These are phyloP conservation scores for Rhea pennata DNA, from an alignment of 2,113 vertebrate species.

Conservation along the genomic window DNA sequence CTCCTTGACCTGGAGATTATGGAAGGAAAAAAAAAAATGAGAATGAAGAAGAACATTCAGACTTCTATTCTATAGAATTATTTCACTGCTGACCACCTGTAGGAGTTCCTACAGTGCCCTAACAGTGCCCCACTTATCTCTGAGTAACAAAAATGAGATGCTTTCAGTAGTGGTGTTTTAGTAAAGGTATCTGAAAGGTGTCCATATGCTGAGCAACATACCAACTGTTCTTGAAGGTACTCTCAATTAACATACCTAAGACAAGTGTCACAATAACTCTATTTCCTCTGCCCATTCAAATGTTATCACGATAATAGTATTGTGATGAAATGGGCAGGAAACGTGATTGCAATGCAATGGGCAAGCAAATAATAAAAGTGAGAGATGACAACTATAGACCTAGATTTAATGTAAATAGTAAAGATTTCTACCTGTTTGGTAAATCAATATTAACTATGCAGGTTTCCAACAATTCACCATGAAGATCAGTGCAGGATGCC, in stretches of 20 bases:
- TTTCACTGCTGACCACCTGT: not conserved
- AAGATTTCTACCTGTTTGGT: constrained; percentile 87
- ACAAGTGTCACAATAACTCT: not conserved
- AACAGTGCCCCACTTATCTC: not conserved
- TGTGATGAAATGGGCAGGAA: not conserved
- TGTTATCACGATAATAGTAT: not conserved
- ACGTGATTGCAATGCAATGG: not conserved
- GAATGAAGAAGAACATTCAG: not conserved
- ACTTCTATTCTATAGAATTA: not conserved
- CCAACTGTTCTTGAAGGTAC: not conserved
- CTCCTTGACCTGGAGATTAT: constrained; percentile 82
- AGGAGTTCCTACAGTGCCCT: not conserved
- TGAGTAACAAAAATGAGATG: not conserved
- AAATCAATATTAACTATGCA: constrained; percentile 94
- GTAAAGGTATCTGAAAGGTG: not conserved
- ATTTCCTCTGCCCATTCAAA: not conserved
- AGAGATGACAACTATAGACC: not conserved
- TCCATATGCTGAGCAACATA: not conserved
- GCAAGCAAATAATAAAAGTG: not conserved
- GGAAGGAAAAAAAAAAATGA: not conserved
- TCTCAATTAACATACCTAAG: not conserved
- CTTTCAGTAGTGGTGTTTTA: not conserved
- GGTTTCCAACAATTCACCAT: constrained; percentile 93
- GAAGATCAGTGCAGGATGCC: constrained; percentile 96
- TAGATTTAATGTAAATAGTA: not conserved